Evolutionary conservation across 2,888 invertebrate genomes (phyloP), one percentile per base, ranked within the genome.

Genomic region (Timandra comae): DNA sequence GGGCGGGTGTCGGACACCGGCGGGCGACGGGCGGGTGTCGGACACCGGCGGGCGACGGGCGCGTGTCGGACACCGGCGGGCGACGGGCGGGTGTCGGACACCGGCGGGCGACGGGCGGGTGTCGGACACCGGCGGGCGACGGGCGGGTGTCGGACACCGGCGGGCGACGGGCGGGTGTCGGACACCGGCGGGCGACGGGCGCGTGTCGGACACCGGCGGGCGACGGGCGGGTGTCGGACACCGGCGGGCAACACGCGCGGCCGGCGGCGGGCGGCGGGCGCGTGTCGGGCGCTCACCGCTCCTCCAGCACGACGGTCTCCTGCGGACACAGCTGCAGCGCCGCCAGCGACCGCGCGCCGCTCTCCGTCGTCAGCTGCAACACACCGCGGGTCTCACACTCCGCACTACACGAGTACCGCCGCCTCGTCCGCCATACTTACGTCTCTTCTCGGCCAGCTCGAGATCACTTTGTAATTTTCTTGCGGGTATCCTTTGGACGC

Each of bases 361-460:
- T n/a, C 16, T 16, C 16, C 4, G 4, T 6, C 16, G 96, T 94
- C 47, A 96, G 85, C 95, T 96, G 87, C 3, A 49, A 16, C 16
- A 16, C 16, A 16, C 3, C 16, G 6, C 16, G 3, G 4, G 16
- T 16, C 16, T 5, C 16, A n/a, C 16, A 16, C 16, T n/a, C 1
- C 16, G 16, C 16, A 16, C 16, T n/a, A n/a, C n/a, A n/a, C n/a
- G n/a, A n/a, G n/a, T n/a, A n/a, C n/a, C n/a, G 6, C 16, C 6
- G 6, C 16, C 3, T 1, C 16, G 6, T 16, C 3, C 16, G 1
- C 16, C 6, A 16, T 16, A 6, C 94, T 93, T 87, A 98, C 95
- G 89, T 98, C 98, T 89, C 93, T 91, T 67, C 97, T 90, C 68
- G 98, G 98, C 94, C 94, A 98, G 76, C 96, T 94, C 56, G 94